These are phyloP conservation scores for Pseudanteris insignis DNA, from an alignment of 2,888 invertebrate species.

Conservation along the genomic window DNA sequence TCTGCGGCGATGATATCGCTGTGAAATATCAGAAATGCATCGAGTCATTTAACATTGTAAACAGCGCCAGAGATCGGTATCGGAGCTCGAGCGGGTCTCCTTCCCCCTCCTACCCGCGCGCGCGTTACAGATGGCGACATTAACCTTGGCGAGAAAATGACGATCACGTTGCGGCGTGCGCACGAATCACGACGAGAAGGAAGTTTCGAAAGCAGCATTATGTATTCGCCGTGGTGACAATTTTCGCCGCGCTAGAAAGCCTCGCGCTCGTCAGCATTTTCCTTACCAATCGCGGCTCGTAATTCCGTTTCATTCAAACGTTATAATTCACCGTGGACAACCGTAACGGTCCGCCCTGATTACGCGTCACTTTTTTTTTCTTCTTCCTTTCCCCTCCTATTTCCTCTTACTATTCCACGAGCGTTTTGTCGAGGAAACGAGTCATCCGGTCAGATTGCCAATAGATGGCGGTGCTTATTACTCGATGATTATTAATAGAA, in stretches of 20 bases:
- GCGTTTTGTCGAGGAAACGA: constrained; percentile 24
- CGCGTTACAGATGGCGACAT: background rate
- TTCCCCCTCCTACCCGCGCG: constrained; percentile 5
- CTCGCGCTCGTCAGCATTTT: too few relatives aligned
- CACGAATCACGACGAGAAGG: constrained; percentile 18
- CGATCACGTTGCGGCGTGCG: constrained; percentile 17
- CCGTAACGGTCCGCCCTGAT: constrained; percentile 28
- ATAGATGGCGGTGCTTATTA: constrained; percentile 22
- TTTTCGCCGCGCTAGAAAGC: constrained; percentile 29
- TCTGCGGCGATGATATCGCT: constrained; percentile 11
- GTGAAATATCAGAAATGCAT: constrained; percentile 17
- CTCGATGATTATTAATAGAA: too few relatives aligned
- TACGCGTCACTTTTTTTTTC: constrained; percentile 5
- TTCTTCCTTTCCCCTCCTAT: background rate
- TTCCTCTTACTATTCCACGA: constrained; percentile 20
- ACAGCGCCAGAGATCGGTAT: constrained; percentile 25
- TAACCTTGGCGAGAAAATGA: constrained; percentile 32
- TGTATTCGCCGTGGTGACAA: constrained; percentile 28
- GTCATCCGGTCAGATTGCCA: constrained; percentile 13
- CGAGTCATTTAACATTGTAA: constrained; percentile 31
- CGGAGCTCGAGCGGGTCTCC: too few relatives aligned
- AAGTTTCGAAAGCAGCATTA: constrained; percentile 26
- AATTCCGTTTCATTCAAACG: constrained; percentile 25
- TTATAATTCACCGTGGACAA: constrained; percentile 14
- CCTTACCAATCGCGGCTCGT: too few relatives aligned